Percentiles rank a stretch among this genome's conserved stretches.
phyloP scores from a whole-genome alignment of 2,797 vertebrate genomes.

The Falco novaeseelandiae region DNA sequence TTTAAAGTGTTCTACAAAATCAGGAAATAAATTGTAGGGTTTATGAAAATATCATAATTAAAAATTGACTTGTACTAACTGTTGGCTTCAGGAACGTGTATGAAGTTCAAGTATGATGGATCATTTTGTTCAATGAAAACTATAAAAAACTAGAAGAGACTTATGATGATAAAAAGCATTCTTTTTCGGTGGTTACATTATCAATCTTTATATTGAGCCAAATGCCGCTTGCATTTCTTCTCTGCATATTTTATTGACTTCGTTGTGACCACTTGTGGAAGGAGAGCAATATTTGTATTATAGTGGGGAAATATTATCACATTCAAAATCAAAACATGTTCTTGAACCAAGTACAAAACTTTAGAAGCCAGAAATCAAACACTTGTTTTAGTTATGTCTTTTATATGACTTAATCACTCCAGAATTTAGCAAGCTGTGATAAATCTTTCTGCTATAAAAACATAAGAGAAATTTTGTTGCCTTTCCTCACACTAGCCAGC shows the following conservation, averaged over 20 bases:
- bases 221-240: constrained; percentile 23
- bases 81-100: not conserved
- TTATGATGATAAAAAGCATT: constrained; percentile 41
- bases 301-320: not conserved
- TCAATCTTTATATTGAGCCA: constrained; percentile 60
- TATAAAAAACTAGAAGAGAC: constrained; percentile 9
- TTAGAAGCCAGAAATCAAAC: not conserved
- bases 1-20: constrained; percentile 32
- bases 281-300: constrained; percentile 19
- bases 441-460: constrained; percentile 12
- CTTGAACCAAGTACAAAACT: constrained; percentile 13
- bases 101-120: constrained; percentile 45
- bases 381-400: not conserved
- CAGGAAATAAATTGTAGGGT: constrained; percentile 33
- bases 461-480: not conserved
- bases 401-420: not conserved
- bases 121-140: constrained; percentile 37
- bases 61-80: constrained; percentile 49
- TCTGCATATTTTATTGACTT: constrained; percentile 50
- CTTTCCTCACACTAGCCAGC: not conserved
- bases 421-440: constrained; percentile 16
- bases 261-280: not conserved
- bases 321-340: not conserved
- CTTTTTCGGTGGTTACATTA: constrained; percentile 25
- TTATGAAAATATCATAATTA: constrained; percentile 57